phyloP scores from a whole-genome alignment of 2,797 vertebrate species.

The Rousettus madagascariensis region DNA sequence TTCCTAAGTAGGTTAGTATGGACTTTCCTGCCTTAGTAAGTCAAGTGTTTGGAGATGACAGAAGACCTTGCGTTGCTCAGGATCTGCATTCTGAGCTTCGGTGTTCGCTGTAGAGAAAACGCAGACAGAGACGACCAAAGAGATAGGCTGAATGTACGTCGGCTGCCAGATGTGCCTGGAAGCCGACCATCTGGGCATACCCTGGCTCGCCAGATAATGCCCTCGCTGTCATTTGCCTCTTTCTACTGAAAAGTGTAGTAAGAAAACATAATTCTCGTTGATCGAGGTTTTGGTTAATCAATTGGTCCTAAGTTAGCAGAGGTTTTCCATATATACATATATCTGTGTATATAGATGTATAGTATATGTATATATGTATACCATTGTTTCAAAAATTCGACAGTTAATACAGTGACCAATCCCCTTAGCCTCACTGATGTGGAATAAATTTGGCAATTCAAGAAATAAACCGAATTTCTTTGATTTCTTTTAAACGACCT shows the following conservation, averaged over 20 bases:
- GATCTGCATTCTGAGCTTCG: slow-evolving; percentile 53
- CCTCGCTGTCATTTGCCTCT: slow-evolving; percentile 35
- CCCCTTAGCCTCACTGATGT: slow-evolving; percentile 25
- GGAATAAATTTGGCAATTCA: slow-evolving; percentile 53
- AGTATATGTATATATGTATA: slow-evolving; percentile 70
- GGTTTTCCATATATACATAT: slow-evolving; percentile 74
- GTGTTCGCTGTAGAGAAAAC: background rate
- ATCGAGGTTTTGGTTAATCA: background rate
- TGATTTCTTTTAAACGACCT: slow-evolving; percentile 55
- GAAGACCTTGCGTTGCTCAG: slow-evolving; percentile 56
- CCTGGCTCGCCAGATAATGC: background rate
- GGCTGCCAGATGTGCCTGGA: background rate
- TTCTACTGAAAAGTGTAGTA: slow-evolving; percentile 30
- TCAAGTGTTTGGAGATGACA: background rate
- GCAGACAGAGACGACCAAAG: slow-evolving; percentile 55
- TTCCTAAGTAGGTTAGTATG: slow-evolving; percentile 44
- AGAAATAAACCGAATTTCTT: slow-evolving; percentile 50
- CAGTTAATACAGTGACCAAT: background rate
- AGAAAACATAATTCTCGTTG: slow-evolving; percentile 22
- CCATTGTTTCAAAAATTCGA: slow-evolving; percentile 38
- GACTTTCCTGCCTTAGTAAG: slow-evolving; percentile 66
- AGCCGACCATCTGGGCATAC: background rate
- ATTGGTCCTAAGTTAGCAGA: slow-evolving; percentile 51
- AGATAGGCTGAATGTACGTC: background rate
- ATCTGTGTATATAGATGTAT: slow-evolving; percentile 60